Evolutionary conservation across 2,888 invertebrate genomes (phyloP).

Genomic region (Acrobasis repandana): DNA sequence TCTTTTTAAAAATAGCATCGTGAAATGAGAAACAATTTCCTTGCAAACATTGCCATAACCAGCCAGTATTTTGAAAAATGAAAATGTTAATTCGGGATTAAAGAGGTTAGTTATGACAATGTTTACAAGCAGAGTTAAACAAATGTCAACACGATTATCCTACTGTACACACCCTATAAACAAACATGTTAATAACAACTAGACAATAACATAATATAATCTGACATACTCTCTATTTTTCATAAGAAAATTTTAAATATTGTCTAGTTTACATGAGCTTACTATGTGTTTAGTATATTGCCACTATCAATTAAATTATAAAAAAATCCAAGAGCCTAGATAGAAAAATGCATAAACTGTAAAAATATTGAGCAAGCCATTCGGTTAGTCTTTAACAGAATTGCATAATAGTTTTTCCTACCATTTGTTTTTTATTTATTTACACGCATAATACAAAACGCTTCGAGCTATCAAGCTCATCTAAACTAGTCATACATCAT

Average conservation of each 20-base stretch:
- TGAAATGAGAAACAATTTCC: slow-evolving; percentile 2
- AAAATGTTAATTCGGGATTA: slow-evolving; percentile 14
- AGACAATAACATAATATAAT: slow-evolving; percentile 31
- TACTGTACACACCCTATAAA: slow-evolving; percentile 38
- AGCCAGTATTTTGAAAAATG: slow-evolving; percentile 7
- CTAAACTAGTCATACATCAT: slow-evolving; percentile 26
- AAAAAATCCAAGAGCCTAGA: too few species aligned
- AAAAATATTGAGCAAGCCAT: too few species aligned
- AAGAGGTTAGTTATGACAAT: slow-evolving; percentile 25
- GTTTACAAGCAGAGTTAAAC: slow-evolving; percentile 34
- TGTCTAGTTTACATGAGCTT: slow-evolving; percentile 26
- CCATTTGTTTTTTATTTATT: too few species aligned
- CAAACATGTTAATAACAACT: slow-evolving; percentile 35
- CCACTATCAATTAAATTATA: too few species aligned
- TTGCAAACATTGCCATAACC: slow-evolving; percentile 16
- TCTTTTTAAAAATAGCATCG: slow-evolving; percentile 15
- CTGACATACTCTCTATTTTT: slow-evolving; percentile 34
- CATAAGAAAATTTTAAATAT: slow-evolving; percentile 28
- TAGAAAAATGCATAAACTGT: too few species aligned
- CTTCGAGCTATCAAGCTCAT: background rate
- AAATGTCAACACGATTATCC: slow-evolving; percentile 33
- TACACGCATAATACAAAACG: background rate
- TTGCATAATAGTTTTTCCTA: too few species aligned
- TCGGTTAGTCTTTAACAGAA: too few species aligned
- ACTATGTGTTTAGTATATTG: background rate